Conservation (phyloP, 1,140 invertebrate genomes). For the Sweltsa coloradensis region DNA sequence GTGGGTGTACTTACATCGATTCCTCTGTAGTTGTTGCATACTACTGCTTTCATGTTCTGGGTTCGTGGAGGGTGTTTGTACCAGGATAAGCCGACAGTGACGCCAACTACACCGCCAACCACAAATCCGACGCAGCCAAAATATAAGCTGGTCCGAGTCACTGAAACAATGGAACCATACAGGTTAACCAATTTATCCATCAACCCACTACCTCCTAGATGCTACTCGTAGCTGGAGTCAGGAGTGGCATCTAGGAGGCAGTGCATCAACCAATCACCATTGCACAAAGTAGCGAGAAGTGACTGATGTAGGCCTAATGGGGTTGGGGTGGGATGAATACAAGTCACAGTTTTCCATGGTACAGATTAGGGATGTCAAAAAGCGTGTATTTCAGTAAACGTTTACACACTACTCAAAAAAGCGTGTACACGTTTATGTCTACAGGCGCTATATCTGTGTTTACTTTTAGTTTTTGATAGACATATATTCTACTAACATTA, state of each 20-base stretch:
- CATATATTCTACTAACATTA: too few relatives aligned
- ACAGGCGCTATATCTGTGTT: too few relatives aligned
- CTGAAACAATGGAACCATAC: constrained; percentile 20
- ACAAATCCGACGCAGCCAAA: constrained; percentile 36
- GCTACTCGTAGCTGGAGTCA: not conserved
- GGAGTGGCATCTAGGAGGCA: not conserved
- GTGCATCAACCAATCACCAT: not conserved
- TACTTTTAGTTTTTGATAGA: too few relatives aligned
- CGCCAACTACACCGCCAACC: constrained; percentile 35
- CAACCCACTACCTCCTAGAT: constrained; percentile 16
- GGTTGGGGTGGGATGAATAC: not conserved
- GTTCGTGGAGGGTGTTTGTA: constrained; percentile 24
- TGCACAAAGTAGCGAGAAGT: not conserved
- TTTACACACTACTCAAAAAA: too few relatives aligned
- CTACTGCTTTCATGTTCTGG: constrained; percentile 37
- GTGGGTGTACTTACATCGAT: constrained; percentile 38
- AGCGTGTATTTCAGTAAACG: too few relatives aligned
- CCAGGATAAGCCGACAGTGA: constrained; percentile 30
- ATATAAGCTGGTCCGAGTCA: constrained; percentile 33
- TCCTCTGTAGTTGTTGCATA: constrained; percentile 38
- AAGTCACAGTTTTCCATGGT: not conserved
- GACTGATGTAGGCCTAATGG: not conserved
- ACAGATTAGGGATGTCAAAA: too few relatives aligned
- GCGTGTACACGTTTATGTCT: too few relatives aligned
- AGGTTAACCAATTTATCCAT: constrained; percentile 18